Evolutionary conservation across 2,888 invertebrate species (phyloP).

Genomic region (Unio delphinus): DNA sequence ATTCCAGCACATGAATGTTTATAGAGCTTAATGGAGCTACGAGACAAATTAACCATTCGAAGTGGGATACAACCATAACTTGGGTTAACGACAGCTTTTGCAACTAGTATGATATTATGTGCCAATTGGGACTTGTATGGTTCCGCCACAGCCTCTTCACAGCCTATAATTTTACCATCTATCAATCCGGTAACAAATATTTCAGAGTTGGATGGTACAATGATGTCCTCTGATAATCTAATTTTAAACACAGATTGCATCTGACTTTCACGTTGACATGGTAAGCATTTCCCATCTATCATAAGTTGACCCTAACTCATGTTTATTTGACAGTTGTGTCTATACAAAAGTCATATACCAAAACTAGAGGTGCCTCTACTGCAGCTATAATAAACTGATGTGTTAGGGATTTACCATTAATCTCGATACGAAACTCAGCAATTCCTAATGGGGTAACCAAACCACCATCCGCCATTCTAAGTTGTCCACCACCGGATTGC

Average conservation of each 20-base stretch:
- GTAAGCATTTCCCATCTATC: constrained; percentile 1
- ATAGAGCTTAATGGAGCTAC: no score
- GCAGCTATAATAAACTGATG: constrained; percentile 2
- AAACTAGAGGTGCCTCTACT: constrained; percentile 4
- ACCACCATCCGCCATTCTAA: no score
- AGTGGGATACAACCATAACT: no score
- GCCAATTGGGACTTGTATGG: no score
- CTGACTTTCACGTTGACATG: constrained; percentile 2
- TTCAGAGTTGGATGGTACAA: constrained; percentile 1
- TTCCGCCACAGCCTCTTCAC: no score
- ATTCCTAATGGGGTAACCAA: no score
- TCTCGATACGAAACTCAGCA: no score
- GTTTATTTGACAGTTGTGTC: not conserved
- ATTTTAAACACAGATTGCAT: constrained; percentile 1
- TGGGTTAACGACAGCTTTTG: no score
- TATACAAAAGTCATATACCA: constrained; percentile 4
- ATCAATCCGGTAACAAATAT: constrained; percentile 1
- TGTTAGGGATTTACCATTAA: not conserved
- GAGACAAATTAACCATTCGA: no score
- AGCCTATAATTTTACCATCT: not conserved
- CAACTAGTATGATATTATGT: no score
- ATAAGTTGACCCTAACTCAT: constrained; percentile 2
- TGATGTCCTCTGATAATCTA: not conserved
- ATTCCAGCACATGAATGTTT: no score
- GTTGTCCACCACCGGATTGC: no score